These are phyloP conservation scores for Hoplias malabaricus DNA, from an alignment of 2,113 vertebrate genomes.

Conservation along the genomic window DNA sequence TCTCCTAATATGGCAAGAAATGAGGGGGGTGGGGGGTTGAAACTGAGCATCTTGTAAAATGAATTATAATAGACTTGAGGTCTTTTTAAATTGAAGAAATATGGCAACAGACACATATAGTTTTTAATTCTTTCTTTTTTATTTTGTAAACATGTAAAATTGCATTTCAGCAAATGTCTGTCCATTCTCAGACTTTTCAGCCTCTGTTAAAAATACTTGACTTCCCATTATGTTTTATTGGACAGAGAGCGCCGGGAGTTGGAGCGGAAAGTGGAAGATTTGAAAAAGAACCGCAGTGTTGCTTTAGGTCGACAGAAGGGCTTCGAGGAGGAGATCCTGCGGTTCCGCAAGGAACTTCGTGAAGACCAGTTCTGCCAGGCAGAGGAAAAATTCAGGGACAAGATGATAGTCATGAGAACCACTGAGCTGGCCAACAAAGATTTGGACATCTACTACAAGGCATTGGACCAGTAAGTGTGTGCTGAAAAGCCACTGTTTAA, in stretches of 20 bases:
- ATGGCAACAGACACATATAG: too few relatives aligned
- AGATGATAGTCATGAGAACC: constrained; percentile 95
- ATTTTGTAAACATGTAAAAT: too few relatives aligned
- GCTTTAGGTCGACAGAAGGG: constrained; percentile 89
- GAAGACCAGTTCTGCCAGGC: constrained; percentile 90
- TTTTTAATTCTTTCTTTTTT: too few relatives aligned
- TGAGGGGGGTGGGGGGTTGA: too few relatives aligned
- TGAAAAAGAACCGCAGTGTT: constrained; percentile 87
- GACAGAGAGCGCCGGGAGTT: constrained; percentile 80
- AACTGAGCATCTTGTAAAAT: too few relatives aligned
- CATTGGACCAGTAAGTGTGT: constrained; percentile 91
- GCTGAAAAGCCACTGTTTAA: background rate
- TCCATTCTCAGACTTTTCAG: too few relatives aligned
- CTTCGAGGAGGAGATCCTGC: constrained; percentile 92
- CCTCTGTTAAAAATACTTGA: too few relatives aligned
- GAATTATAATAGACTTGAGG: too few relatives aligned
- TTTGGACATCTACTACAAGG: constrained; percentile 94
- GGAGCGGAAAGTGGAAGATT: constrained; percentile 81
- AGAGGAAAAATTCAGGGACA: constrained; percentile 86
- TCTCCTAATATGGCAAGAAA: too few relatives aligned
- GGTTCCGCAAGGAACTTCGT: constrained; percentile 85
- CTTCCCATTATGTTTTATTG: too few relatives aligned
- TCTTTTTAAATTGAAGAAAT: too few relatives aligned
- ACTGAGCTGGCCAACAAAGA: constrained; percentile 95
- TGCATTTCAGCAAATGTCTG: too few relatives aligned